Evolutionary conservation across 2,797 vertebrate species (phyloP).

Genomic region (Eulemur albifrons): DNA sequence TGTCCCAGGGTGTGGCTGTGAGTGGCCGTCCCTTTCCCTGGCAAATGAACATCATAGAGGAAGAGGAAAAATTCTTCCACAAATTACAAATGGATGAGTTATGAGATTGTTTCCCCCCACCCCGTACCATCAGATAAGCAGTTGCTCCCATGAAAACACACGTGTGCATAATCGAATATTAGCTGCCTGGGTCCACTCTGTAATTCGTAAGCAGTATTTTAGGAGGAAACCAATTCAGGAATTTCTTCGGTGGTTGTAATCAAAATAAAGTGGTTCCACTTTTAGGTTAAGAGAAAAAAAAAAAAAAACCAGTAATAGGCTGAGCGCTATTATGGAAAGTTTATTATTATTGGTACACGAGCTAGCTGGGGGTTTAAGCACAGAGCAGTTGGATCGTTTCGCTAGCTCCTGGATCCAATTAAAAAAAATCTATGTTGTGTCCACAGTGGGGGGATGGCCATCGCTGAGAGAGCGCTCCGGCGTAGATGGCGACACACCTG

Average conservation of each 20-base stretch:
- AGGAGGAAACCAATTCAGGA: conserved; percentile 26
- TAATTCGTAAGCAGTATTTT: conserved; percentile 53
- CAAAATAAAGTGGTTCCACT: conserved; percentile 67
- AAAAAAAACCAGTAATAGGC: conserved; percentile 67
- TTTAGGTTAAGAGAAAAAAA: conserved; percentile 72
- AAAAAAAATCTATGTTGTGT: conserved; percentile 83
- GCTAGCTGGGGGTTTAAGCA: conserved; percentile 83
- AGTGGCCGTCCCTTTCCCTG: conserved; percentile 32
- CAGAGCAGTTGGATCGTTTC: conserved; percentile 86
- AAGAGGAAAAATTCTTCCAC: neutral
- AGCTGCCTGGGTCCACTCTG: conserved; percentile 42
- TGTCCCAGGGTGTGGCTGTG: neutral
- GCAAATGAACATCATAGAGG: conserved; percentile 44
- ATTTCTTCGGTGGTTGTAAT: conserved; percentile 45
- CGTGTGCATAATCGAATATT: conserved; percentile 8
- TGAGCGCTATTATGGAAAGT: conserved; percentile 81
- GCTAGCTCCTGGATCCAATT: conserved; percentile 87
- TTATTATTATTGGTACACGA: conserved; percentile 87
- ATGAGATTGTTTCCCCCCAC: neutral
- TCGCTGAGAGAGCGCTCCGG: conserved; percentile 65
- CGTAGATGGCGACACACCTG: conserved; percentile 80
- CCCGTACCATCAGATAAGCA: conserved; percentile 49
- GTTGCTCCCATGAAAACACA: conserved; percentile 45
- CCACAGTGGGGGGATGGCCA: conserved; percentile 82
- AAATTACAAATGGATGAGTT: conserved; percentile 38